A percentile compares a stretch with the other conserved stretches of the same genome.
Conservation (phyloP, 2,113 vertebrate genomes). For the Colistium nudipinnis region DNA sequence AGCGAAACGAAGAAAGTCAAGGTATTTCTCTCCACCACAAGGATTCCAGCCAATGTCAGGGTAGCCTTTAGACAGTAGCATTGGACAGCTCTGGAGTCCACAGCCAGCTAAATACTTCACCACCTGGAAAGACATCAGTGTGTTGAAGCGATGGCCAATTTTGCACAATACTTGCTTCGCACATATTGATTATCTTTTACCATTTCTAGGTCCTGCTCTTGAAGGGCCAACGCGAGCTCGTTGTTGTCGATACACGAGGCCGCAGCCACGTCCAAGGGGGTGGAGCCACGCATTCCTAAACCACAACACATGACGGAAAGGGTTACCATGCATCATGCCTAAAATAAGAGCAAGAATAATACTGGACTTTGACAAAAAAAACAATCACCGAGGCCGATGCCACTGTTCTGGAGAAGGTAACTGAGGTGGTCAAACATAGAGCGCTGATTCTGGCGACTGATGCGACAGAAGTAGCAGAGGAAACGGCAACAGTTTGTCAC, state of each 20-base stretch:
- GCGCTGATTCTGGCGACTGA: slow-evolving; percentile 93
- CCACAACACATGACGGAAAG: background rate
- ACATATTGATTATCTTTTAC: slow-evolving; percentile 62
- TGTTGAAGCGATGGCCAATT: background rate
- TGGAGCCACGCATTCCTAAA: slow-evolving; percentile 93
- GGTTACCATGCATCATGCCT: background rate
- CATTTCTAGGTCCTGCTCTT: slow-evolving; percentile 95
- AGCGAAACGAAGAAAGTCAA: slow-evolving; percentile 93
- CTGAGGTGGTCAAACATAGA: slow-evolving; percentile 96
- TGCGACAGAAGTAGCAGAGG: slow-evolving; percentile 94
- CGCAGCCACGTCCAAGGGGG: slow-evolving; percentile 92
- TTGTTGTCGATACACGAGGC: slow-evolving; percentile 96
- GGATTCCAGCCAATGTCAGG: slow-evolving; percentile 96
- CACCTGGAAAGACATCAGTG: slow-evolving; percentile 77
- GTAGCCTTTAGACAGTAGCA: slow-evolving; percentile 92
- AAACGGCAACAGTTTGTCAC: slow-evolving; percentile 97
- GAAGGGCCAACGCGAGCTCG: slow-evolving; percentile 90
- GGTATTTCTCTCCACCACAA: slow-evolving; percentile 91
- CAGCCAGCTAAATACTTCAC: slow-evolving; percentile 92
- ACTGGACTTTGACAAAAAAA: background rate
- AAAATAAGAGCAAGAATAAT: background rate
- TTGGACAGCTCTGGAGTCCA: slow-evolving; percentile 92
- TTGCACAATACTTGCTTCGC: background rate
- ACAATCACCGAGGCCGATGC: slow-evolving; percentile 89
- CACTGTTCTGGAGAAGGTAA: slow-evolving; percentile 92